A percentile compares a stretch with the other conserved stretches of the same genome.
These are phyloP conservation scores for Polylopha cassiicola DNA, from an alignment of 2,888 invertebrate species.

Conservation along the genomic window DNA sequence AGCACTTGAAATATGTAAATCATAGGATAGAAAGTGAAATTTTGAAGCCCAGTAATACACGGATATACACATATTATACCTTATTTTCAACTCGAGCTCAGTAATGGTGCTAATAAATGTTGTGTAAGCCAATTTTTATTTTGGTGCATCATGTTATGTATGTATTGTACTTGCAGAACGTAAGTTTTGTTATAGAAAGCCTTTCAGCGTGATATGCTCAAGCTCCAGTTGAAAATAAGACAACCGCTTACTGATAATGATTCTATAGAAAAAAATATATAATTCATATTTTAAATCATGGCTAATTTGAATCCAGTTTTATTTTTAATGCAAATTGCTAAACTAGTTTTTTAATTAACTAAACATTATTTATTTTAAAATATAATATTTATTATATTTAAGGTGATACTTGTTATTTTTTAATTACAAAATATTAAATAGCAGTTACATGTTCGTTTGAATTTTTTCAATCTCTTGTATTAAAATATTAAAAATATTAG, in stretches of 20 bases:
- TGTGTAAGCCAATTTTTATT: too few species aligned
- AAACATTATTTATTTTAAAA: too few species aligned
- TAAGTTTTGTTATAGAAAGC: conserved; percentile 6
- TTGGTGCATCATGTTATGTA: conserved; percentile 9
- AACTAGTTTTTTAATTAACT: too few species aligned
- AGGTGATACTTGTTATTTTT: too few species aligned
- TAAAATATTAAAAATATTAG: too few species aligned
- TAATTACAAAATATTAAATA: too few species aligned
- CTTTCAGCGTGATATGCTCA: conserved; percentile 17
- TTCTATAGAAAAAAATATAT: conserved; percentile 30
- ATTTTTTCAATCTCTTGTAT: too few species aligned
- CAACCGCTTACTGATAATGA: conserved; percentile 56
- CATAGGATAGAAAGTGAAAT: conserved; percentile 21
- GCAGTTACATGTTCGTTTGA: too few species aligned
- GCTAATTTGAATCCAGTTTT: background rate
- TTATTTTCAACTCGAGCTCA: conserved; percentile 62
- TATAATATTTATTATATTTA: too few species aligned
- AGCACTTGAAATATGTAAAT: conserved; percentile 12
- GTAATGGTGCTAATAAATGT: conserved; percentile 27
- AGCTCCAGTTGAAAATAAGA: conserved; percentile 60
- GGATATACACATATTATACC: conserved; percentile 27
- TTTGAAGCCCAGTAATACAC: conserved; percentile 39
- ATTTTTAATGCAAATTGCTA: too few species aligned
- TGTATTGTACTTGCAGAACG: too few species aligned
- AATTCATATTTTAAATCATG: background rate